phyloP scores from a whole-genome alignment of 2,888 invertebrate species.

The Bellardia bayeri region DNA sequence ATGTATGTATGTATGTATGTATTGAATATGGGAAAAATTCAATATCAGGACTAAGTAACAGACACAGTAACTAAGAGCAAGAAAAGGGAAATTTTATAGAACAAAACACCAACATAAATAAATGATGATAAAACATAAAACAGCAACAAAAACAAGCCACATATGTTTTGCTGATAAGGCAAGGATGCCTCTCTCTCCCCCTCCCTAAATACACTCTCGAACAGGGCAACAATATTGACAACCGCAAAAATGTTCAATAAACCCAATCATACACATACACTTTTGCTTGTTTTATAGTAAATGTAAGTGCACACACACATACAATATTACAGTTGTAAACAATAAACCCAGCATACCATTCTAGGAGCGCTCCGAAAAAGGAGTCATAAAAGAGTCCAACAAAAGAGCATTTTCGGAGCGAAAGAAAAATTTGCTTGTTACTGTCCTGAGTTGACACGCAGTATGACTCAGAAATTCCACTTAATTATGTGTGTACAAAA shows the following conservation, averaged over 20 bases:
- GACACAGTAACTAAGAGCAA: neutral
- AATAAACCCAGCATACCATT: neutral
- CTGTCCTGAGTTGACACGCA: too few relatives aligned
- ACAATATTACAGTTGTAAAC: neutral
- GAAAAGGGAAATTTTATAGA: slow-evolving; percentile 12
- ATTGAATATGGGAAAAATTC: slow-evolving; percentile 72
- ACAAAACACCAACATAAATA: neutral
- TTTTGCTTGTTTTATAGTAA: neutral
- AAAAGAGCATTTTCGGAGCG: too few relatives aligned
- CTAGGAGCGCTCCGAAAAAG: too few relatives aligned
- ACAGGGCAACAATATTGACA: slow-evolving; percentile 69
- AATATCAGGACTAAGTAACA: neutral
- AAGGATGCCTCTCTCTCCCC: neutral
- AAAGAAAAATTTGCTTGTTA: too few relatives aligned
- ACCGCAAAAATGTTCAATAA: slow-evolving; percentile 55
- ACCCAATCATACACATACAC: neutral
- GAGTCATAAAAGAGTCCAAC: too few relatives aligned
- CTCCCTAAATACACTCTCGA: slow-evolving; percentile 31
- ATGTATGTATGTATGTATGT: slow-evolving; percentile 81
- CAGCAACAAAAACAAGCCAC: slow-evolving; percentile 74
- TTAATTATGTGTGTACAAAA: too few relatives aligned
- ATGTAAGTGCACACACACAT: slow-evolving; percentile 12
- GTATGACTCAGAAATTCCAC: too few relatives aligned
- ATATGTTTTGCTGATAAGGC: slow-evolving; percentile 76
- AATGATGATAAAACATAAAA: slow-evolving; percentile 37